Evolutionary conservation across 2,888 invertebrate species (phyloP).

Genomic region (Syrista parreyssii): DNA sequence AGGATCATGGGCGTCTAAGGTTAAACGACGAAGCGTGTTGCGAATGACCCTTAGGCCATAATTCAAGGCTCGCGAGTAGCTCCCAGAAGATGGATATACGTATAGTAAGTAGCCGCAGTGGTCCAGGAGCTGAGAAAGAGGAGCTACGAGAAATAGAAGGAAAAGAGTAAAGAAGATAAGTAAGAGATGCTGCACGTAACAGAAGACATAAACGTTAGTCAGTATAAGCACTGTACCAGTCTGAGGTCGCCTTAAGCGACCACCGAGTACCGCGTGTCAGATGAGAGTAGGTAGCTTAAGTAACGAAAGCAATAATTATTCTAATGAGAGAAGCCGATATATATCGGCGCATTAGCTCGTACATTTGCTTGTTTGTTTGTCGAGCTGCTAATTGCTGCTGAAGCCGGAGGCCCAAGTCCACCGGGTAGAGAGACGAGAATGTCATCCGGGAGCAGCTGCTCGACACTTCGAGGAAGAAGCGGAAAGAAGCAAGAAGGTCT

Average conservation of each 20-base stretch:
- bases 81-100: conserved; percentile 30
- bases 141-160: too few relatives aligned
- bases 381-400: conserved; percentile 47
- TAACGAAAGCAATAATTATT: conserved; percentile 48
- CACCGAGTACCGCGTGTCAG: conserved; percentile 23
- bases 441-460: conserved; percentile 9
- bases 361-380: conserved; percentile 41
- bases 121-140: conserved; percentile 22
- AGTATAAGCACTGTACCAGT: conserved; percentile 18
- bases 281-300: background rate
- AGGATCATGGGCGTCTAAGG: conserved; percentile 33
- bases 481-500: too few relatives aligned
- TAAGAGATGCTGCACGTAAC: conserved; percentile 20
- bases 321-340: conserved; percentile 35
- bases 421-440: background rate
- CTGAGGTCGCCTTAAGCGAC: conserved; percentile 27
- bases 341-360: conserved; percentile 44
- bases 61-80: conserved; percentile 44
- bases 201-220: background rate
- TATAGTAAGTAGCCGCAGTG: too few relatives aligned
- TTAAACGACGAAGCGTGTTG: conserved; percentile 65
- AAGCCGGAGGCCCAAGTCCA: background rate
- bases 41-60: conserved; percentile 60
- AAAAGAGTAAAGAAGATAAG: conserved; percentile 20
- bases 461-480: background rate